Evolutionary conservation across 2,113 vertebrate species (phyloP).

Genomic region (Daboia siamensis): DNA sequence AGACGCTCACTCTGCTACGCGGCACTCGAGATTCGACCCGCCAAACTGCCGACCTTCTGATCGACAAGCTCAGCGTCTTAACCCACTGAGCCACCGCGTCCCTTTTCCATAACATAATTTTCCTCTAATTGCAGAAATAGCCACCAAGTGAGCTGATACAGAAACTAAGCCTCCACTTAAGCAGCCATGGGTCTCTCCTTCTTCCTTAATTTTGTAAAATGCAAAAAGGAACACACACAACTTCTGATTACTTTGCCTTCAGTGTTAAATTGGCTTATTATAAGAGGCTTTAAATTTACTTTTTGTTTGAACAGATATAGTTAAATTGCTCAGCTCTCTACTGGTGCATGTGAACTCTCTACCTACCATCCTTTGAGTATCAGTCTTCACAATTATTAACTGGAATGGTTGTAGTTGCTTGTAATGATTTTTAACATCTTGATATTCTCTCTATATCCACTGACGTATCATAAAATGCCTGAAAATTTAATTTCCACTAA

Average conservation of each 20-base stretch:
- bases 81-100: no score
- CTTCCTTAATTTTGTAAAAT: neutral
- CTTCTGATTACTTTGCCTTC: neutral
- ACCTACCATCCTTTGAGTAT: neutral
- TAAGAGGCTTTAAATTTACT: neutral
- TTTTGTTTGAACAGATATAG: neutral
- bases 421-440: neutral
- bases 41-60: no score
- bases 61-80: no score
- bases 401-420: neutral
- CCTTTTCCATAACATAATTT: neutral
- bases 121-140: neutral
- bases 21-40: no score
- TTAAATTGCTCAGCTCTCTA: neutral
- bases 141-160: neutral
- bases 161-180: neutral
- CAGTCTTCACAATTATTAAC: neutral
- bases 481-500: neutral
- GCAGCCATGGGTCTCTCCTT: neutral
- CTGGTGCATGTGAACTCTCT: neutral
- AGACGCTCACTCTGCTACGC: no score
- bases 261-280: neutral
- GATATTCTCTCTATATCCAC: neutral
- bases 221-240: neutral
- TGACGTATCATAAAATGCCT: neutral